phyloP scores from a whole-genome alignment of 2,113 vertebrate species.

The Centropus unirufus region DNA sequence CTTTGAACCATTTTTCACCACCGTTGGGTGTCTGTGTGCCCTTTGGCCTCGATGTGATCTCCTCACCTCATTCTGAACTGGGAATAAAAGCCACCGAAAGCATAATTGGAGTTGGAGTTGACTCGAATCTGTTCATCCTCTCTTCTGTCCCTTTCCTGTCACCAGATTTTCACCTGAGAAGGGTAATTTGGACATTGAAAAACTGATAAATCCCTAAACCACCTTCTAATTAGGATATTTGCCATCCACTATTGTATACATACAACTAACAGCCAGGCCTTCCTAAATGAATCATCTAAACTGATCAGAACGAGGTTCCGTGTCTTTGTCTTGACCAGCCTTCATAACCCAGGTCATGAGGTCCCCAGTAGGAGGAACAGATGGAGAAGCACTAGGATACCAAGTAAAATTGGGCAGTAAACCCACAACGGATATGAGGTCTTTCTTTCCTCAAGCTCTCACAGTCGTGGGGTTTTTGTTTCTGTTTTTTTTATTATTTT shows the following conservation, averaged over 20 bases:
- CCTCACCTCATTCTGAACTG: neutral
- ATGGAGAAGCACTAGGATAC: neutral
- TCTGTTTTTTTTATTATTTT: neutral
- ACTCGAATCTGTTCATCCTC: neutral
- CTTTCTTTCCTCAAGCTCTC: neutral
- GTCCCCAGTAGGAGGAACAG: neutral
- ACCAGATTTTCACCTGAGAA: neutral
- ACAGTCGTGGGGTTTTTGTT: neutral
- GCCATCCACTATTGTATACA: neutral
- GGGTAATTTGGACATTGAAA: neutral
- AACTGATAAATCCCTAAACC: neutral
- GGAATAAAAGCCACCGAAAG: neutral
- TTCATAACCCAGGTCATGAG: neutral
- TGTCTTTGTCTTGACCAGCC: neutral
- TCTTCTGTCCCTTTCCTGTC: neutral
- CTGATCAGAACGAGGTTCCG: neutral
- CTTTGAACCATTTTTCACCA: neutral
- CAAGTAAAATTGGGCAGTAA: neutral
- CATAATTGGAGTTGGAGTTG: neutral
- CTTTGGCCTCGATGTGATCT: neutral
- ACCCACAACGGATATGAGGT: neutral
- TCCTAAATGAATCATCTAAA: conserved; percentile 4
- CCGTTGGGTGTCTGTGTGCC: accelerated
- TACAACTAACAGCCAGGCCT: neutral
- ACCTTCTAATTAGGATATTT: neutral